phyloP scores from a whole-genome alignment of 2,888 invertebrate genomes.

The Eupeodes luniger region DNA sequence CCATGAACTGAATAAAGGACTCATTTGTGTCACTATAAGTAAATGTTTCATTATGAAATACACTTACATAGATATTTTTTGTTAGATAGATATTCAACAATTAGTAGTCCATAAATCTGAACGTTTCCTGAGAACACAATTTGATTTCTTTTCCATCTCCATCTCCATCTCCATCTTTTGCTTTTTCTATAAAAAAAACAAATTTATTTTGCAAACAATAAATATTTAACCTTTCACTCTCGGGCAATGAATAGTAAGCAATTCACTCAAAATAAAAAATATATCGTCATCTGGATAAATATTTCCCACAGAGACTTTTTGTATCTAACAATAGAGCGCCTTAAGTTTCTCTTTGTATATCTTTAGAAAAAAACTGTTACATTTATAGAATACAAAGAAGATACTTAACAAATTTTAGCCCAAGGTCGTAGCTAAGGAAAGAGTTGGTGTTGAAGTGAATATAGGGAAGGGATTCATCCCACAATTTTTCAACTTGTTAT shows the following conservation, averaged over 20 bases:
- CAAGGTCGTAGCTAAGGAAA: neutral
- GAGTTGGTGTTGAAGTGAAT: too few species aligned
- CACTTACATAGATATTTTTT: too few species aligned
- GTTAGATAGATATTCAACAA: too few species aligned
- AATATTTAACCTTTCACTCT: conserved; percentile 7
- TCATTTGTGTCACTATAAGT: too few species aligned
- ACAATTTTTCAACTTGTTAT: neutral
- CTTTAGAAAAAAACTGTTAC: neutral
- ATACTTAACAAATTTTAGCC: neutral
- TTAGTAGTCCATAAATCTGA: too few species aligned
- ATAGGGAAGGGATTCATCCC: neutral
- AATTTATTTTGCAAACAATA: neutral
- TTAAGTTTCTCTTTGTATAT: conserved; percentile 6
- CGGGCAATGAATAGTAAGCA: conserved; percentile 15
- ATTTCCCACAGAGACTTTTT: neutral
- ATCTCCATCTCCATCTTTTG: neutral
- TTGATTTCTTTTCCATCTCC: neutral
- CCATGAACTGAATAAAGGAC: too few species aligned
- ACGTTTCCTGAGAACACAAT: too few species aligned
- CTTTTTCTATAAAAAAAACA: neutral
- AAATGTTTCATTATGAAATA: too few species aligned
- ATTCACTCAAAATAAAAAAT: conserved; percentile 1
- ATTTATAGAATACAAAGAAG: conserved; percentile 26
- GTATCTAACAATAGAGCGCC: conserved; percentile 1
- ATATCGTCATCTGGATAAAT: conserved; percentile 22